Evolutionary conservation across 2,888 invertebrate species (phyloP).

Genomic region (Syritta pipiens): DNA sequence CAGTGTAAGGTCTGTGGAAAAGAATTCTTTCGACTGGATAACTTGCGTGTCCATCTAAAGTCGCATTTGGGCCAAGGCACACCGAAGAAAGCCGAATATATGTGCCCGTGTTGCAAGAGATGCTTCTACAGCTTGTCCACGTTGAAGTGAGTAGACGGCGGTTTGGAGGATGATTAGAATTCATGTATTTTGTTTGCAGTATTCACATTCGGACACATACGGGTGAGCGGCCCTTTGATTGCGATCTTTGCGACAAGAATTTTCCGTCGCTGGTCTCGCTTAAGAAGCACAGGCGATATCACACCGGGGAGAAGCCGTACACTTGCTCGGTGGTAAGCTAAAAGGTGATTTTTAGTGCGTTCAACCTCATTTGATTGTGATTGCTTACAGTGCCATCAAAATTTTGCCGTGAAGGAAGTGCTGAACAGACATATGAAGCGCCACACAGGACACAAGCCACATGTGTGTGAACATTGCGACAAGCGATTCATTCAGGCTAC

Average conservation of each 20-base stretch:
- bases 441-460: conserved; percentile 80
- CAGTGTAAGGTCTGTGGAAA: conserved; percentile 79
- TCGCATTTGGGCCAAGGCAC: conserved; percentile 83
- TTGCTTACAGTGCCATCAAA: conserved; percentile 84
- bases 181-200: conserved; percentile 72
- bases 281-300: conserved; percentile 85
- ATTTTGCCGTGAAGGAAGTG: conserved; percentile 91
- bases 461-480: conserved; percentile 81
- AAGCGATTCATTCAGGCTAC: conserved; percentile 91
- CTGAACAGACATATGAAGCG: conserved; percentile 87
- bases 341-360: background rate
- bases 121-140: conserved; percentile 84
- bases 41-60: conserved; percentile 85
- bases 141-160: conserved; percentile 77
- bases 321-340: conserved; percentile 82
- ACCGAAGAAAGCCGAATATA: conserved; percentile 81
- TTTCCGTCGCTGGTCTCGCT: conserved; percentile 88
- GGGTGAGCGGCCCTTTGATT: conserved; percentile 84
- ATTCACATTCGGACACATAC: conserved; percentile 86
- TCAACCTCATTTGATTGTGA: background rate
- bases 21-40: conserved; percentile 82
- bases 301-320: conserved; percentile 84
- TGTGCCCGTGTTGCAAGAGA: conserved; percentile 84
- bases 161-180: background rate
- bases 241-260: conserved; percentile 85